Evolutionary conservation across 2,113 vertebrate genomes (phyloP).

Genomic region (Myodes glareolus): DNA sequence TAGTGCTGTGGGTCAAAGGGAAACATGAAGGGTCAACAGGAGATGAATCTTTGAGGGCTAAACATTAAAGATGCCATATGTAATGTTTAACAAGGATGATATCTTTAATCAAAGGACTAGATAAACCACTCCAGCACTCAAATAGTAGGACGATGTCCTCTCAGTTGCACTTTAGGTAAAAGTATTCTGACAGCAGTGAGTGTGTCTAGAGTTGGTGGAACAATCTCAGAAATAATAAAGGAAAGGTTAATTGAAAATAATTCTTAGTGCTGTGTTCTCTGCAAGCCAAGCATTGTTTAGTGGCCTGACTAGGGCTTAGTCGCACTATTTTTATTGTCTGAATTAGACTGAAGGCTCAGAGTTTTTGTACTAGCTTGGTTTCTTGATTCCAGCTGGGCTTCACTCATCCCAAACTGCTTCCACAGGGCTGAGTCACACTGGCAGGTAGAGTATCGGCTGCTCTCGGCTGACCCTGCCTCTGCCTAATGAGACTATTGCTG

Average conservation of each 20-base stretch:
- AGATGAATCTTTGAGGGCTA: not conserved
- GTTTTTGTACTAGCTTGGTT: slow-evolving; percentile 37
- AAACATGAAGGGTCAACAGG: not conserved
- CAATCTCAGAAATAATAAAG: slow-evolving; percentile 50
- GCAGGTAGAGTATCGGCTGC: not conserved
- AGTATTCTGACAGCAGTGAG: slow-evolving; percentile 3
- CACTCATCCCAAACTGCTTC: not conserved
- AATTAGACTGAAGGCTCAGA: slow-evolving; percentile 35
- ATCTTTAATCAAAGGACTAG: not conserved
- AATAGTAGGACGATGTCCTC: not conserved
- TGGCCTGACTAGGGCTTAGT: slow-evolving; percentile 45
- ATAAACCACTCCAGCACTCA: not conserved
- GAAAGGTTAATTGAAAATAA: slow-evolving; percentile 47
- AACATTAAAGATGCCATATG: not conserved
- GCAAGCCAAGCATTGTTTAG: slow-evolving; percentile 23
- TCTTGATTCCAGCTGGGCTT: slow-evolving; percentile 28
- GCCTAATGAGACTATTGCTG: not conserved
- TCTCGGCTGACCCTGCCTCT: not conserved
- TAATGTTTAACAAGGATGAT: not conserved
- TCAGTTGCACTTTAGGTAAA: slow-evolving; percentile 31
- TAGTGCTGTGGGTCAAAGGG: not conserved
- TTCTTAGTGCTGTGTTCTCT: not conserved
- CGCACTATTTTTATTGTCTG: slow-evolving; percentile 19
- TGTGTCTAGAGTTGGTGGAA: slow-evolving; percentile 30
- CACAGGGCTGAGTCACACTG: not conserved